A percentile compares a stretch with the other conserved stretches of the same genome.
phyloP scores from a whole-genome alignment of 1,140 invertebrate species.

The Pteromalus puparum region DNA sequence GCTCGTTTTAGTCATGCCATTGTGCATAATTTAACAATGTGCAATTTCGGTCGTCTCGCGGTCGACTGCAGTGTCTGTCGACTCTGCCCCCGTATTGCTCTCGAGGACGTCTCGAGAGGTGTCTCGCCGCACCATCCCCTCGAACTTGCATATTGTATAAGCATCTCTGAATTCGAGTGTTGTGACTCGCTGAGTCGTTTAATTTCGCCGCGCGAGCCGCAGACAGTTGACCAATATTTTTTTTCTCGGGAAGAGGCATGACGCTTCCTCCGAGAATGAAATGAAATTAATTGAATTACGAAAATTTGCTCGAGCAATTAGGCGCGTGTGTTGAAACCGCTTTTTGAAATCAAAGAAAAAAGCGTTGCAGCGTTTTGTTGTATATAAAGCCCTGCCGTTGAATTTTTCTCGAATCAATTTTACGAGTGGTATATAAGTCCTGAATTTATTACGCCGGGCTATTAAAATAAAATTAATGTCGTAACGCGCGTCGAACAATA shows the following conservation, averaged over 20 bases:
- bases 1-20: neutral
- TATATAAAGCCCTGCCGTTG: too few relatives aligned
- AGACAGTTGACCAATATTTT: too few relatives aligned
- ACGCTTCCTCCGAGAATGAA: too few relatives aligned
- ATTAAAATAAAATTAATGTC: constrained; percentile 42
- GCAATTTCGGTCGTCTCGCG: constrained; percentile 1
- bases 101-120: neutral
- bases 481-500: neutral
- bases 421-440: neutral
- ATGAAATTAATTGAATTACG: neutral
- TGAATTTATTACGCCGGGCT: neutral
- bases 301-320: neutral
- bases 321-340: neutral
- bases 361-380: neutral
- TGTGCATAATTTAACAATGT: neutral
- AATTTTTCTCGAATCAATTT: neutral
- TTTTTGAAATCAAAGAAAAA: too few relatives aligned
- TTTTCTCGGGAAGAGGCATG: too few relatives aligned
- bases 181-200: too few relatives aligned
- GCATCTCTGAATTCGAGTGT: too few relatives aligned
- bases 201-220: too few relatives aligned
- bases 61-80: neutral
- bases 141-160: too few relatives aligned
- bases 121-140: too few relatives aligned
- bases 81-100: neutral